phyloP scores from a whole-genome alignment of 2,797 vertebrate species.

The Fistularia commersonii region DNA sequence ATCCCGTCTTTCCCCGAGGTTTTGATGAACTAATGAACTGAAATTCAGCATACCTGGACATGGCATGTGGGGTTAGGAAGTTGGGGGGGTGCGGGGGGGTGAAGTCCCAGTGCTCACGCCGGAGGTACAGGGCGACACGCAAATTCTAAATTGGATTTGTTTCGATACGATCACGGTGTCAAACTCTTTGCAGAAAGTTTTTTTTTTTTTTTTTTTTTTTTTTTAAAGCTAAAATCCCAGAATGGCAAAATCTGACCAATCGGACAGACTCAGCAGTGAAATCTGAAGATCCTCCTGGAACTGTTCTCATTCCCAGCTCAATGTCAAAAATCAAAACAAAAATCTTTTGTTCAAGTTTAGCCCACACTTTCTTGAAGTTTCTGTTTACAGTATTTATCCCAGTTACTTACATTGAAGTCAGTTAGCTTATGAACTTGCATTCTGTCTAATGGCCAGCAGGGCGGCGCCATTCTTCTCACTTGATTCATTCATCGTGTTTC shows the following conservation, averaged over 20 bases:
- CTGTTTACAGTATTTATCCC: too few species aligned
- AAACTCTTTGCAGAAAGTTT: too few species aligned
- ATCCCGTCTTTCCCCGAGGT: constrained; percentile 38
- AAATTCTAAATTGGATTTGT: constrained; percentile 16
- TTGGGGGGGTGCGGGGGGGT: neutral
- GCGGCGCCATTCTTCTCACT: neutral
- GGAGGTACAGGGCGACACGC: constrained; percentile 10
- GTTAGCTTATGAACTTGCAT: neutral
- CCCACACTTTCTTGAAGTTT: too few species aligned
- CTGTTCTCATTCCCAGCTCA: neutral
- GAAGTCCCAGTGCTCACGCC: constrained; percentile 14
- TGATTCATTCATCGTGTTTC: too few species aligned
- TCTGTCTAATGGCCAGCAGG: neutral
- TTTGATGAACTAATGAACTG: constrained; percentile 44
- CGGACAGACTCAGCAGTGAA: too few species aligned
- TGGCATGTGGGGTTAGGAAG: constrained; percentile 23
- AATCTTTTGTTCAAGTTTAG: too few species aligned
- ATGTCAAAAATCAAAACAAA: neutral
- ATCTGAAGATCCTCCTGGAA: constrained; percentile 8
- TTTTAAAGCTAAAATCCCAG: too few species aligned
- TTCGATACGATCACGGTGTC: constrained; percentile 33
- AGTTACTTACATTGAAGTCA: too few species aligned
- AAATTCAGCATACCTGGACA: constrained; percentile 29
- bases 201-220: too few species aligned
- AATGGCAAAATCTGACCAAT: neutral